Evolutionary conservation across 2,888 invertebrate species (phyloP).

Genomic region (Andricus quercusramuli): DNA sequence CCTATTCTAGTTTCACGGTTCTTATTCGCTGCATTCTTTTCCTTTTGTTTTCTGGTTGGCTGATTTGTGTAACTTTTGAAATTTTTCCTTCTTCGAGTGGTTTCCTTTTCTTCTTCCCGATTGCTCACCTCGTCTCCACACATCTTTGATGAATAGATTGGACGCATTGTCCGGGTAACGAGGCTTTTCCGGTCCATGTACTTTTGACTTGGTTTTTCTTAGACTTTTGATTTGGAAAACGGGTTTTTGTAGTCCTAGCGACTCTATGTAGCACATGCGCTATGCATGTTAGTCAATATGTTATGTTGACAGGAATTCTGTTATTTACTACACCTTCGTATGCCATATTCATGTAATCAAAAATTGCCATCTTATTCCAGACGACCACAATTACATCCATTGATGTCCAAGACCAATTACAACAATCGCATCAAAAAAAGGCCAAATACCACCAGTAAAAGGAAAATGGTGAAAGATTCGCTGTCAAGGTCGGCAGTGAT

Average conservation of each 20-base stretch:
- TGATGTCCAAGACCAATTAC: slow-evolving; percentile 48
- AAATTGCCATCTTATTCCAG: slow-evolving; percentile 47
- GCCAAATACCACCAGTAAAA: slow-evolving; percentile 46
- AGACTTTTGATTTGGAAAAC: slow-evolving; percentile 41
- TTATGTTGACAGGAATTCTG: slow-evolving; percentile 31
- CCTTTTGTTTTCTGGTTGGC: too few species aligned
- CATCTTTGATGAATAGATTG: too few species aligned
- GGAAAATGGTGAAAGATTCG: slow-evolving; percentile 42
- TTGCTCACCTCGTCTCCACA: too few species aligned
- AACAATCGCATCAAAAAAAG: slow-evolving; percentile 45
- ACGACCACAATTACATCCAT: slow-evolving; percentile 45
- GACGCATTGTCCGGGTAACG: too few species aligned
- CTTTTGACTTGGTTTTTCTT: too few species aligned
- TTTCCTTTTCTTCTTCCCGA: too few species aligned
- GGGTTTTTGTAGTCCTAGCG: slow-evolving; percentile 38
- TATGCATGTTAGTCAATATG: slow-evolving; percentile 50
- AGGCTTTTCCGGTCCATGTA: too few species aligned
- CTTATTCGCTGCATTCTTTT: neutral
- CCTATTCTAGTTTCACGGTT: neutral
- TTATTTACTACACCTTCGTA: slow-evolving; percentile 40
- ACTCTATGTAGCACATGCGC: slow-evolving; percentile 52
- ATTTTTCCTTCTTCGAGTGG: too few species aligned
- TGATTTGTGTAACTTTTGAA: too few species aligned
- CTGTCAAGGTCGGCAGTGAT: slow-evolving; percentile 49
- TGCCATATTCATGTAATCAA: slow-evolving; percentile 46